Evolutionary conservation across 2,888 invertebrate species (phyloP).

Genomic region (Ormyrus rosae): DNA sequence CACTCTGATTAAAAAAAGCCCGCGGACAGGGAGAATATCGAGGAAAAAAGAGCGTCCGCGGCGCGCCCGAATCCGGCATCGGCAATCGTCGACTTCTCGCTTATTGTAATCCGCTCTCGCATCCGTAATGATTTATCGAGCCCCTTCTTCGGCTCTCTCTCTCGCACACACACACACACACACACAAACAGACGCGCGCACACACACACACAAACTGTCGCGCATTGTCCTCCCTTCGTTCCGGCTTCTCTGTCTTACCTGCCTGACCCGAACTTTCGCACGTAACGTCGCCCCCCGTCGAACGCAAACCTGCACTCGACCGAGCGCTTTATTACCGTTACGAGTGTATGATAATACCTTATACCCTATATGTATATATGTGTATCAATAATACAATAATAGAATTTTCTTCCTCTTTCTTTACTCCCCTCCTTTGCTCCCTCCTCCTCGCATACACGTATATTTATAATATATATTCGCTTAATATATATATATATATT

Average conservation of each 20-base stretch:
- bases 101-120: not conserved
- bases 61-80: no score
- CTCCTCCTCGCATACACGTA: slow-evolving; percentile 35
- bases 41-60: no score
- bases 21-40: no score
- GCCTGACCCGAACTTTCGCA: not conserved
- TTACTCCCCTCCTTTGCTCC: not conserved
- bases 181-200: no score
- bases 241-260: not conserved
- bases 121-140: not conserved
- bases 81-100: no score
- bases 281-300: not conserved
- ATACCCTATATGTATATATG: not conserved
- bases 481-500: slow-evolving; percentile 54
- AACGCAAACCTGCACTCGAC: no score
- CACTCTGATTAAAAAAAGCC: no score
- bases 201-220: no score
- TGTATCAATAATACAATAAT: not conserved
- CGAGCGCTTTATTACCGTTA: no score
- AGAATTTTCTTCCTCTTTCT: not conserved
- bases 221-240: slow-evolving; percentile 8
- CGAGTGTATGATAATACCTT: no score
- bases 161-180: no score
- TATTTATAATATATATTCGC: slow-evolving; percentile 56
- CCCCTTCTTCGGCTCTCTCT: no score